Evolutionary conservation across 2,888 invertebrate species (phyloP).

Genomic region (Xanthorhoe designata): DNA sequence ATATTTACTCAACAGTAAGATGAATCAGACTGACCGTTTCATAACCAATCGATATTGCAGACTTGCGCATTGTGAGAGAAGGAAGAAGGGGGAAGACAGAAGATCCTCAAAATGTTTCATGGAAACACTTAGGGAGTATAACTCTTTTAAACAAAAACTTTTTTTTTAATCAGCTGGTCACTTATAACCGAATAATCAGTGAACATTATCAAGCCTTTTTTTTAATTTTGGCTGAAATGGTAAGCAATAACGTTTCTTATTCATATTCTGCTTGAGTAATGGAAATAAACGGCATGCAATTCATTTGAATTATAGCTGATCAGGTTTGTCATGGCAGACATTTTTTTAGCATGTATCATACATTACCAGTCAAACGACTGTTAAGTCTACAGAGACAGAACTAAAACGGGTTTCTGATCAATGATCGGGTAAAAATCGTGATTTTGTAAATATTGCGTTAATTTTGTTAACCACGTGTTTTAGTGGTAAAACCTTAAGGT

Average conservation of each 20-base stretch:
- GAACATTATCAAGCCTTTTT: no score
- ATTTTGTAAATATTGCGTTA: constrained; percentile 2
- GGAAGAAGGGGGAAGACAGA: not conserved
- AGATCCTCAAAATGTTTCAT: no score
- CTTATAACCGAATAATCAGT: no score
- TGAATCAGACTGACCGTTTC: constrained; percentile 15
- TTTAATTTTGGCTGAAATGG: no score
- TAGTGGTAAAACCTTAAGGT: not conserved
- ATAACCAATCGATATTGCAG: constrained; percentile 22
- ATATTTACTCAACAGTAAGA: constrained; percentile 19
- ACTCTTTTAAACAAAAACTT: no score
- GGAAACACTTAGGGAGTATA: no score
- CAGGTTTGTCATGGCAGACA: constrained; percentile 4
- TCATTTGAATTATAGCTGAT: not conserved
- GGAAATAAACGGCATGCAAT: not conserved
- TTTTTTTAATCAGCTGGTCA: no score
- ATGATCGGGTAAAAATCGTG: constrained; percentile 9
- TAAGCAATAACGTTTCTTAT: no score
- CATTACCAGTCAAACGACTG: constrained; percentile 8
- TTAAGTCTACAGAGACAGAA: not conserved
- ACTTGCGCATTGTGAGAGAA: constrained; percentile 5
- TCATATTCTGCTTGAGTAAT: not conserved
- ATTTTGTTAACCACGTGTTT: not conserved
- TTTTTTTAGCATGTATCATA: constrained; percentile 23
- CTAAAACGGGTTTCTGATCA: constrained; percentile 18